phyloP scores from a whole-genome alignment of 2,888 invertebrate genomes.

The Ophraella communa region DNA sequence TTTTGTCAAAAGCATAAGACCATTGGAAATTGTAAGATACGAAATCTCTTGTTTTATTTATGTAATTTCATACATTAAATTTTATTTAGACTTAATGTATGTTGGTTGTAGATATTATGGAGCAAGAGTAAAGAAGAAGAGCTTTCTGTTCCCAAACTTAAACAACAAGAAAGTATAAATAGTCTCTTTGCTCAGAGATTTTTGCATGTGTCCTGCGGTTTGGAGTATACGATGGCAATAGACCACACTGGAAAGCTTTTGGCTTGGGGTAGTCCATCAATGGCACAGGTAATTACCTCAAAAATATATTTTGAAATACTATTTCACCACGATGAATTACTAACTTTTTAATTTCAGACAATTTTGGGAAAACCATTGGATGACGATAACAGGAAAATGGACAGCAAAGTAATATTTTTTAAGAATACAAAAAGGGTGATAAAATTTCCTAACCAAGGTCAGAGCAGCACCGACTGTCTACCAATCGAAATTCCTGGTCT shows the following conservation, averaged over 20 bases:
- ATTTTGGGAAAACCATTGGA: conserved; percentile 64
- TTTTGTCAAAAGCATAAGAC: too few relatives aligned
- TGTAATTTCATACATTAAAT: too few relatives aligned
- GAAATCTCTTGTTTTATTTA: too few relatives aligned
- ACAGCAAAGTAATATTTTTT: conserved; percentile 69
- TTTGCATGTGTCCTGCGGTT: conserved; percentile 70
- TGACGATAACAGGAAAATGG: conserved; percentile 63
- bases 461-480: conserved; percentile 50
- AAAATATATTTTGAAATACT: background rate
- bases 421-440: conserved; percentile 77
- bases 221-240: conserved; percentile 78
- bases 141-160: conserved; percentile 73
- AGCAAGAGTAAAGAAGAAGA: conserved; percentile 92
- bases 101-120: conserved; percentile 63
- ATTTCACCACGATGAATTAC: background rate
- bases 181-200: conserved; percentile 52
- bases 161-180: conserved; percentile 51
- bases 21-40: too few relatives aligned
- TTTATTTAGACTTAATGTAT: too few relatives aligned
- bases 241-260: conserved; percentile 71
- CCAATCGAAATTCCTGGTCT: conserved; percentile 59
- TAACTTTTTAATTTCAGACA: conserved; percentile 57
- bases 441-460: conserved; percentile 65
- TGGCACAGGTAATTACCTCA: conserved; percentile 66
- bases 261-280: conserved; percentile 77